phyloP scores from a whole-genome alignment of 2,113 vertebrate genomes.

The Phyllostomus discolor region DNA sequence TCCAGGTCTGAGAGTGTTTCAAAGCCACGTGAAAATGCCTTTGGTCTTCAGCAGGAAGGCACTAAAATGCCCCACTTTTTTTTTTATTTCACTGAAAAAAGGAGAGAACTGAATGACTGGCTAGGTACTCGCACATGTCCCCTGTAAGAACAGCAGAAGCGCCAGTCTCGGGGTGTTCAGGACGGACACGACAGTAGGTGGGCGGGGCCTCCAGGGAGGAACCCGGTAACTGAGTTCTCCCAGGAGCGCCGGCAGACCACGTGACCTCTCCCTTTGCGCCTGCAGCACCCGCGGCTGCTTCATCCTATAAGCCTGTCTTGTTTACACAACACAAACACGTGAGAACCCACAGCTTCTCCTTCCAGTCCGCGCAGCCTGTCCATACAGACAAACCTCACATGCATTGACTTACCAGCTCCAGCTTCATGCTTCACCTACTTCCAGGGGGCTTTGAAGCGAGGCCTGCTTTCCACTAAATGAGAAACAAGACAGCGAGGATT shows the following conservation, averaged over 20 bases:
- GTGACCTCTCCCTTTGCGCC: neutral
- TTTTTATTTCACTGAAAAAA: neutral
- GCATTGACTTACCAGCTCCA: neutral
- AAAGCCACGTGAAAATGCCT: neutral
- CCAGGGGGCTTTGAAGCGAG: neutral
- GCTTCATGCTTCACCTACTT: neutral
- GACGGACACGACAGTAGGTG: neutral
- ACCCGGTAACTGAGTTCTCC: neutral
- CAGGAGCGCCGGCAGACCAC: neutral
- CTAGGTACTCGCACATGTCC: neutral
- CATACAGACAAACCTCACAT: neutral
- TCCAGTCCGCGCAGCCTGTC: neutral
- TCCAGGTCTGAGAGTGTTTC: neutral
- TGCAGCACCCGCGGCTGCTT: neutral
- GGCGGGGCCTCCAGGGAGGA: neutral
- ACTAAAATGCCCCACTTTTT: neutral
- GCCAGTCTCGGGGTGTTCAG: neutral
- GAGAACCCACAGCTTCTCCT: neutral
- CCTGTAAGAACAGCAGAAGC: neutral
- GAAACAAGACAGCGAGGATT: neutral
- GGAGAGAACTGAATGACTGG: neutral
- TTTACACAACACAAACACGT: neutral
- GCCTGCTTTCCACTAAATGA: neutral
- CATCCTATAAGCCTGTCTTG: neutral
- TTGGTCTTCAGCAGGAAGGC: neutral